Evolutionary conservation across 2,113 vertebrate genomes (phyloP).

Genomic region (Electrona antarctica): DNA sequence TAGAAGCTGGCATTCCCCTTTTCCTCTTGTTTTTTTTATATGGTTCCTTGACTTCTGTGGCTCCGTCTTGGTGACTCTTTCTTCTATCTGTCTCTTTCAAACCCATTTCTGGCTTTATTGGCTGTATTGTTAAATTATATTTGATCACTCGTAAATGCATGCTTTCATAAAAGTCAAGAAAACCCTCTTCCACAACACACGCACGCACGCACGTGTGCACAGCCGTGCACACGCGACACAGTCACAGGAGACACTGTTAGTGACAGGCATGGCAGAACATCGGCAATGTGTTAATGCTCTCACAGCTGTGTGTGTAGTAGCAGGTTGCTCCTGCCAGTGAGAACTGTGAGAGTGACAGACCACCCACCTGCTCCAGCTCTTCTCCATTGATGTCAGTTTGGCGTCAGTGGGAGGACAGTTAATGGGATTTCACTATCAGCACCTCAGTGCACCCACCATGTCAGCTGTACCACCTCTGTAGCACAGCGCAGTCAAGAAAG

Average conservation of each 20-base stretch:
- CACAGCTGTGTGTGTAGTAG: constrained; percentile 29
- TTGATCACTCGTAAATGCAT: too few species aligned
- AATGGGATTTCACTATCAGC: constrained; percentile 78
- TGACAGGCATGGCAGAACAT: constrained; percentile 50
- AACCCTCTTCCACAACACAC: background rate
- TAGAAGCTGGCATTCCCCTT: constrained; percentile 71
- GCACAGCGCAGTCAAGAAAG: constrained; percentile 47
- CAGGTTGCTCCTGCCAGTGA: constrained; percentile 57
- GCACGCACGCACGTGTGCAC: constrained; percentile 12
- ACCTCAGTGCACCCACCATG: constrained; percentile 64
- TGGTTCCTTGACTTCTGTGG: constrained; percentile 55
- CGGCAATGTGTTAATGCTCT: constrained; percentile 28
- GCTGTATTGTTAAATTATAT: too few species aligned
- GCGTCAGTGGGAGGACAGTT: constrained; percentile 70
- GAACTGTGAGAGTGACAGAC: constrained; percentile 65
- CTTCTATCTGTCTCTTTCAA: constrained; percentile 50
- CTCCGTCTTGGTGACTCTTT: constrained; percentile 24
- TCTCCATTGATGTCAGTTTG: constrained; percentile 62
- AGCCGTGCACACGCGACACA: background rate
- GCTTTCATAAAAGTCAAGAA: too few species aligned
- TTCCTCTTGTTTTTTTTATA: constrained; percentile 47
- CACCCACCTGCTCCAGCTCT: constrained; percentile 72
- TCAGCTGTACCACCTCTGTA: constrained; percentile 69
- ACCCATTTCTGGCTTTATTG: constrained; percentile 42
- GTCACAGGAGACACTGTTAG: constrained; percentile 22